phyloP scores from a whole-genome alignment of 2,113 vertebrate species.

The Bufo bufo region DNA sequence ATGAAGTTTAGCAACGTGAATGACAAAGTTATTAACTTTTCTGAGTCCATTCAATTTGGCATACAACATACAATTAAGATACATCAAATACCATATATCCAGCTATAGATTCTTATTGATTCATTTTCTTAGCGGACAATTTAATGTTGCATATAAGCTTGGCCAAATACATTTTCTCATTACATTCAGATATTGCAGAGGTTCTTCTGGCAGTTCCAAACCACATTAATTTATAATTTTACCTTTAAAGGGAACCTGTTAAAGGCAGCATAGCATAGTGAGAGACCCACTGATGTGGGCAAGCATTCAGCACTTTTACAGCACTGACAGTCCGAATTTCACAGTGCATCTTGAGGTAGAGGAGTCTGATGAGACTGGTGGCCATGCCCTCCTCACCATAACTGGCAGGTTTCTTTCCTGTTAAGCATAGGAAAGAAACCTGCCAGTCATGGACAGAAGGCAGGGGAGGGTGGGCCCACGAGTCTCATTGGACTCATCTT shows the following conservation, averaged over 20 bases:
- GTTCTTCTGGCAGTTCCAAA: background rate
- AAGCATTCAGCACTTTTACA: too few species aligned
- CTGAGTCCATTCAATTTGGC: background rate
- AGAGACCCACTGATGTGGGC: too few species aligned
- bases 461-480: too few species aligned
- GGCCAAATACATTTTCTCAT: conserved; percentile 1
- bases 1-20: background rate
- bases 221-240: background rate
- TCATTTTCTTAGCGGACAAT: background rate
- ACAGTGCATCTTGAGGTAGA: too few species aligned
- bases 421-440: too few species aligned
- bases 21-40: background rate
- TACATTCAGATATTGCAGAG: background rate
- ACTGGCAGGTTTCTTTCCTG: too few species aligned
- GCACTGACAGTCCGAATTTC: too few species aligned
- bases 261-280: too few species aligned
- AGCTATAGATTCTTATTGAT: background rate
- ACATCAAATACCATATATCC: background rate
- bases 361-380: too few species aligned
- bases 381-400: too few species aligned
- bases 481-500: too few species aligned
- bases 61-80: background rate
- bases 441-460: too few species aligned
- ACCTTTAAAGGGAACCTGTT: background rate
- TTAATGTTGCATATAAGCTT: background rate